These are phyloP conservation scores for Theristicus caerulescens DNA, from an alignment of 2,113 vertebrate genomes.

Conservation along the genomic window DNA sequence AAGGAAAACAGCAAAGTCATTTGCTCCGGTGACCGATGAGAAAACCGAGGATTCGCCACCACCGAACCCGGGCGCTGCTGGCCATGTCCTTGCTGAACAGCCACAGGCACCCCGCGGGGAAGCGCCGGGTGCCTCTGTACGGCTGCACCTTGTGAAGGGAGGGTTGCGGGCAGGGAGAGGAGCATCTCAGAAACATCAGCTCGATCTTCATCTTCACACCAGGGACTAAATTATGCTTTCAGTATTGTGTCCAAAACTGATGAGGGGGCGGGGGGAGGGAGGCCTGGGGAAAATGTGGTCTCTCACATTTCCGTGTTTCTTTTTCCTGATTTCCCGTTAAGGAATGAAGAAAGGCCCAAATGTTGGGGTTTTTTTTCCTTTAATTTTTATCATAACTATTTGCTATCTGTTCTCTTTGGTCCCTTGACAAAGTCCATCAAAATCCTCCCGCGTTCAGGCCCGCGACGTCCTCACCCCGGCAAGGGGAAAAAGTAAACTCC, in stretches of 20 bases:
- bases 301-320: too few relatives aligned
- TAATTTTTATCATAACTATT: neutral
- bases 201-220: rapidly evolving
- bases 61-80: rapidly evolving
- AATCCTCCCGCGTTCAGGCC: too few relatives aligned
- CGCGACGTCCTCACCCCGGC: rapidly evolving
- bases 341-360: neutral
- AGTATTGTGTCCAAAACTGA: too few relatives aligned
- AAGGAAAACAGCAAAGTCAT: neutral
- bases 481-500: neutral
- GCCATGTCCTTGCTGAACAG: neutral
- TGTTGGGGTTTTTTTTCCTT: neutral
- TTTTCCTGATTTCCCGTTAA: neutral
- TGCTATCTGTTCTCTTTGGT: neutral
- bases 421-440: neutral
- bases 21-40: neutral
- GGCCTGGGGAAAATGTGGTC: neutral
- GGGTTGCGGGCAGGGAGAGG: rapidly evolving
- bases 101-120: rapidly evolving
- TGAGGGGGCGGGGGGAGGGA: rapidly evolving
- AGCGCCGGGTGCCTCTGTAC: rapidly evolving
- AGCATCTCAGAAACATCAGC: neutral
- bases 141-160: too few relatives aligned
- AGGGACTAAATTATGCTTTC: rapidly evolving
- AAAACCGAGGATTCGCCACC: rapidly evolving